Evolutionary conservation across 2,113 vertebrate genomes (phyloP).

Genomic region (Chloebia gouldiae): DNA sequence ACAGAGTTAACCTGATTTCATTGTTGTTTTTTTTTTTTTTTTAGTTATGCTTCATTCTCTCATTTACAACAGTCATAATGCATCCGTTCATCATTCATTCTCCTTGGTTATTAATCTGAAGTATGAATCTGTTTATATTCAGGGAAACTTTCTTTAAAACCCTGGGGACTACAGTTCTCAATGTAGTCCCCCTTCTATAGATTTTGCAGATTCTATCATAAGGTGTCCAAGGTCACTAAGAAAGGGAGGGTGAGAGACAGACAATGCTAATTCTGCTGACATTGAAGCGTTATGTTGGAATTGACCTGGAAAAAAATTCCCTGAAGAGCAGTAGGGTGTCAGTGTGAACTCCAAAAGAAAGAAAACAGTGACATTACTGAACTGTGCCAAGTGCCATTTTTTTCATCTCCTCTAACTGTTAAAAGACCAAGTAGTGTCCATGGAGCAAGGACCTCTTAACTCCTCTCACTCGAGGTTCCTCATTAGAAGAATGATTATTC

Average conservation of each 20-base stretch:
- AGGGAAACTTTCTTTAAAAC: constrained; percentile 5
- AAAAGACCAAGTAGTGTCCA: neutral
- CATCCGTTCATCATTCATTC: neutral
- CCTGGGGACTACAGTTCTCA: neutral
- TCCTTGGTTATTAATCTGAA: constrained; percentile 37
- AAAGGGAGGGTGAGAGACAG: neutral
- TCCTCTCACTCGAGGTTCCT: neutral
- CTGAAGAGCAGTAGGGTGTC: constrained; percentile 32
- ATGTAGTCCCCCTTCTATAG: neutral
- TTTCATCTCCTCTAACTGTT: neutral
- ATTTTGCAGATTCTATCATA: neutral
- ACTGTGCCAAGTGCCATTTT: neutral
- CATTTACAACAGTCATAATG: constrained; percentile 10
- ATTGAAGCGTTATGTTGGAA: constrained; percentile 14
- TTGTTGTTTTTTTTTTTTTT: neutral
- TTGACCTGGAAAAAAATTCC: constrained; percentile 50
- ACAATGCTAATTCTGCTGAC: constrained; percentile 26
- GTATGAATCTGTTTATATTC: constrained; percentile 15
- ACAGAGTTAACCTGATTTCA: constrained; percentile 20
- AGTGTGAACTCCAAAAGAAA: neutral
- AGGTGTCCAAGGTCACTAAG: neutral
- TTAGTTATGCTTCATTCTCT: constrained; percentile 32
- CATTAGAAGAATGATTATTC: neutral
- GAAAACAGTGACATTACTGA: constrained; percentile 1
- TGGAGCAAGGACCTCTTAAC: neutral